Conservation (phyloP, 64 coral and sea anemone species). For the Pocillopora verrucosa region DNA sequence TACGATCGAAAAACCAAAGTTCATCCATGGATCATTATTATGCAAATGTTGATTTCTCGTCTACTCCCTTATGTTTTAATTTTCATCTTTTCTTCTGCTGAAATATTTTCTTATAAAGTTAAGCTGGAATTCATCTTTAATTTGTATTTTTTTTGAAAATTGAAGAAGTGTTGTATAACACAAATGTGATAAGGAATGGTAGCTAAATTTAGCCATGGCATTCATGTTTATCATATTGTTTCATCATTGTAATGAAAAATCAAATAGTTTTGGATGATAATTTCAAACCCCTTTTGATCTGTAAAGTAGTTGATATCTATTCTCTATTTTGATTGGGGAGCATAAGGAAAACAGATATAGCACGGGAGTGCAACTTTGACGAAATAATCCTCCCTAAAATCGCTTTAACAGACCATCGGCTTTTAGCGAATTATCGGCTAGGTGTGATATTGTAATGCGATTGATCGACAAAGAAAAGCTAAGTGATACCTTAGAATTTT, state of each 20-base stretch:
- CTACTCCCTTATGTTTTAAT: neutral
- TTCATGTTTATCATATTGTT: neutral
- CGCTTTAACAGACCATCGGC: neutral
- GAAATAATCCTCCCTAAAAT: neutral
- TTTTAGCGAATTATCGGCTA: neutral
- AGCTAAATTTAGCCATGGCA: neutral
- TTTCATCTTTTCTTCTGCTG: neutral
- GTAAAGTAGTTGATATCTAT: neutral
- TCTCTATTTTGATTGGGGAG: no score
- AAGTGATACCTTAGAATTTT: no score
- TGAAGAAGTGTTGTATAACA: neutral
- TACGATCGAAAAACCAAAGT: neutral
- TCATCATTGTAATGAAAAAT: neutral
- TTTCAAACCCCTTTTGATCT: neutral
- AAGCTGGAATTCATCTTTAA: no score
- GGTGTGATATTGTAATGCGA: constrained; percentile 2
- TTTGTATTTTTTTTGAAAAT: neutral
- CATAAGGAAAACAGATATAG: neutral
- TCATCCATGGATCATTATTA: neutral
- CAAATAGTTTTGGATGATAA: neutral
- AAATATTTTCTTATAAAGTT: neutral
- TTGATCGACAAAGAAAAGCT: neutral
- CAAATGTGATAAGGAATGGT: neutral
- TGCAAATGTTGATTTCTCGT: neutral
- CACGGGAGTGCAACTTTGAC: no score